phyloP scores from a whole-genome alignment of 1,140 invertebrate genomes.

The Melipona quadrifasciata region DNA sequence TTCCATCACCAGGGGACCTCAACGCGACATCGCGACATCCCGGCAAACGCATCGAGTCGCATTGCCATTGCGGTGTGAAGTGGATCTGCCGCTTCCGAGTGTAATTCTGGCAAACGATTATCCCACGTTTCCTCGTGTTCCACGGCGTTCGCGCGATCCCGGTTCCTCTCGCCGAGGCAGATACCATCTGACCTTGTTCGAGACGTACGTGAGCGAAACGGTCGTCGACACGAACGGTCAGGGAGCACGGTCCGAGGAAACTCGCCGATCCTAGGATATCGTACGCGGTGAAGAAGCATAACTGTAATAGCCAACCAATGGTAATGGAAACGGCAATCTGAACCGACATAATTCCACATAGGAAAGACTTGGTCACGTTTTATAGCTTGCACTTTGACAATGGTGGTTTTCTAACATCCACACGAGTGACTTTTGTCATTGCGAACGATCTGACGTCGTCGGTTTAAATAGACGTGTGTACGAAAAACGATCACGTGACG shows the following conservation, averaged over 20 bases:
- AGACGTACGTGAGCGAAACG: constrained; percentile 43
- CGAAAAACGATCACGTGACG: no score
- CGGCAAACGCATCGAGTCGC: constrained; percentile 2
- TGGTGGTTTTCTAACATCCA: no score
- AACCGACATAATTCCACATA: no score
- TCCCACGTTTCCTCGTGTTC: constrained; percentile 10
- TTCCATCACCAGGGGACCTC: not conserved
- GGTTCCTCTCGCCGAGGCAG: constrained; percentile 4
- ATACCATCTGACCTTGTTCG: constrained; percentile 49
- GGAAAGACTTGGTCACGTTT: no score
- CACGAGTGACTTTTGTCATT: no score
- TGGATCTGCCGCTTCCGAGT: not conserved
- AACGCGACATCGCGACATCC: not conserved
- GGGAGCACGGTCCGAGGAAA: constrained; percentile 29
- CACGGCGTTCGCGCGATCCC: constrained; percentile 5
- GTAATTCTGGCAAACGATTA: not conserved
- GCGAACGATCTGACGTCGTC: no score
- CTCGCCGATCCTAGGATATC: constrained; percentile 17
- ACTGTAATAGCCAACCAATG: no score
- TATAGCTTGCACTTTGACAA: no score
- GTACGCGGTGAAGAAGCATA: no score
- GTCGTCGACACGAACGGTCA: constrained; percentile 47
- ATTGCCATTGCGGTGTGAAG: no score
- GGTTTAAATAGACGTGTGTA: no score
- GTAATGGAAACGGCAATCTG: no score